Evolutionary conservation across 1,140 invertebrate species (phyloP), one percentile per base, ranked within the genome.

Genomic region (Euglossa dilemma): DNA sequence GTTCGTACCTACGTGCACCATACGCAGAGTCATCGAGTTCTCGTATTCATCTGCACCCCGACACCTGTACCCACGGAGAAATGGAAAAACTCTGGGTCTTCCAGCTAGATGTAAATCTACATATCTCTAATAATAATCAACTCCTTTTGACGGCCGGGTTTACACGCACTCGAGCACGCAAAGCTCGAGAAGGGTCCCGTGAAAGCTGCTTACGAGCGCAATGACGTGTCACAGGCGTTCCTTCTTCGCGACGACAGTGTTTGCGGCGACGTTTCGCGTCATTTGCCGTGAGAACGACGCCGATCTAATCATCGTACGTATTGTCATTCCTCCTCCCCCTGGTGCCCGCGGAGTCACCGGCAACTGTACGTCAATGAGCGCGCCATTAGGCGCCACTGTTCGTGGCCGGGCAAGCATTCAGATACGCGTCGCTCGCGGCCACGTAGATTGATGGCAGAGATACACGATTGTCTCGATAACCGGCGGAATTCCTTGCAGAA

Each of bases 221-320:
- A 77, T 20, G 73, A 69, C 61, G 52, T 25, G 56, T 47, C 66
- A 23, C 64, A 20, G 74, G 25, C 56, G 47, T 66, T 23, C 45
- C 28, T 64, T 50, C 61, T 81, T 74, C 56, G 54, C 64, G 54
- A n/a, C 36, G 56, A 14, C 16, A 18, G 23, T 18, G 66, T 71
- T 69, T 36, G 74, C 67, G 77, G 57, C 66, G 76, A 85, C 79
- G 86, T 86, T 72, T 84, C 87, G 87, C 80, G 61, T 89, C 91
- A 91, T 92, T 90, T 92, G 88, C 87, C 67, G 78, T 47, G 61
- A 85, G 84, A 90, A 81, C 84, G 83, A 90, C 85, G 88, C 82
- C 83, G 86, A 87, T 91, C 87, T 90, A 91, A 92, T 93, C 90
- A 91, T 92, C 90, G 84, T 82, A 66, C 79, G 83, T 83, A 92